phyloP scores from a whole-genome alignment of 2,797 vertebrate species.

The Limnodromus scolopaceus region DNA sequence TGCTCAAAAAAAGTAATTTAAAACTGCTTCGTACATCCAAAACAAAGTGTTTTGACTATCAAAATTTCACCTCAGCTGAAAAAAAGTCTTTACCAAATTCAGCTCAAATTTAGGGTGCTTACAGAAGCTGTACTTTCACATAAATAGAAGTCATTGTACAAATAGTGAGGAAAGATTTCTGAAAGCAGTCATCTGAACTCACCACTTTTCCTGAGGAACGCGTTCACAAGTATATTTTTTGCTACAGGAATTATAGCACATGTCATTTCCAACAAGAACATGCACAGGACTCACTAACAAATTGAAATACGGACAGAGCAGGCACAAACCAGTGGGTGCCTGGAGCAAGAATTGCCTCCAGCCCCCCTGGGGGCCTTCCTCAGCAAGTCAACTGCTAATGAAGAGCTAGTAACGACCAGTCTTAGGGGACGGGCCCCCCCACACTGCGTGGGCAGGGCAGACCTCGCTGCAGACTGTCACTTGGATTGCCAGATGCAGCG shows the following conservation, averaged over 20 bases:
- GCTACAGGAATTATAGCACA: conserved; percentile 15
- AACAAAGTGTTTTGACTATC: background rate
- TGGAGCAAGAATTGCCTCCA: background rate
- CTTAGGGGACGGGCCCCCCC: background rate
- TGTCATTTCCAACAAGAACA: conserved; percentile 18
- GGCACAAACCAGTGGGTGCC: background rate
- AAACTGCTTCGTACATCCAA: background rate
- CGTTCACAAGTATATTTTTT: conserved; percentile 27
- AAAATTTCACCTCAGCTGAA: background rate
- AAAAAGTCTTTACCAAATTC: background rate
- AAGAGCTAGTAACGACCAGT: background rate
- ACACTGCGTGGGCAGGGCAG: rapidly evolving
- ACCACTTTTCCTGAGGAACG: background rate
- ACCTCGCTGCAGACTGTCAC: background rate
- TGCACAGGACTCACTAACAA: background rate
- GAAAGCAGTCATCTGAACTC: background rate
- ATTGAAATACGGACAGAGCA: background rate
- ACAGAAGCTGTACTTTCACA: background rate
- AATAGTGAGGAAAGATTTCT: background rate
- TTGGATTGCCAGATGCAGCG: rapidly evolving
- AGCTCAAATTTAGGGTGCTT: background rate
- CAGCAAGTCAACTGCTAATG: background rate
- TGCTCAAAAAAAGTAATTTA: background rate
- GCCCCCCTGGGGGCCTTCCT: background rate
- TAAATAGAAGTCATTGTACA: background rate